phyloP scores from a whole-genome alignment of 2,797 vertebrate species.

The Acridotheres tristis region DNA sequence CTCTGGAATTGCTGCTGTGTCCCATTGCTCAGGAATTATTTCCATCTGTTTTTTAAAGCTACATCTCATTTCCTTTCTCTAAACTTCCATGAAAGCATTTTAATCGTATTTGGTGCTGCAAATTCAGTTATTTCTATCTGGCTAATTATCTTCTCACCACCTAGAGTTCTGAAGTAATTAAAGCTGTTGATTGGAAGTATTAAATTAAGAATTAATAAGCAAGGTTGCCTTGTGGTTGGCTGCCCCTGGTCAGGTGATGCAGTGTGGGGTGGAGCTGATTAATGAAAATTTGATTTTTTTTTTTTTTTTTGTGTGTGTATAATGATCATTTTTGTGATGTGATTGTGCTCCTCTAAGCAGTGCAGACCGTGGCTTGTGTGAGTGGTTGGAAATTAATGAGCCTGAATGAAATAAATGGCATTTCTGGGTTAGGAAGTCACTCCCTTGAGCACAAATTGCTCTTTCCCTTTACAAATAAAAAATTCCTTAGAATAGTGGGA shows the following conservation, averaged over 20 bases:
- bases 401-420: background rate
- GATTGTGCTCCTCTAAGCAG: background rate
- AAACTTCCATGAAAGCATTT: background rate
- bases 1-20: background rate
- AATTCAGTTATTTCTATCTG: background rate
- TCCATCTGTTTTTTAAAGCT: accelerated
- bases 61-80: background rate
- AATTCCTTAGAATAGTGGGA: background rate
- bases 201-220: background rate
- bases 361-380: background rate
- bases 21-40: background rate
- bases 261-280: background rate
- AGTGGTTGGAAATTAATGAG: background rate
- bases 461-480: background rate
- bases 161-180: background rate
- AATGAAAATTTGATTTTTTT: background rate
- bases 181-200: background rate
- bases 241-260: background rate
- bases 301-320: background rate
- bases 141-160: background rate
- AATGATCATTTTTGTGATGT: background rate
- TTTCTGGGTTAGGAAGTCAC: background rate
- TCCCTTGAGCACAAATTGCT: background rate
- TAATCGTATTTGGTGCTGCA: background rate
- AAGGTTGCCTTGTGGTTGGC: background rate